These are phyloP conservation scores for Sebastes ruberrimus DNA, from an alignment of 2,797 vertebrate species.

Conservation along the genomic window DNA sequence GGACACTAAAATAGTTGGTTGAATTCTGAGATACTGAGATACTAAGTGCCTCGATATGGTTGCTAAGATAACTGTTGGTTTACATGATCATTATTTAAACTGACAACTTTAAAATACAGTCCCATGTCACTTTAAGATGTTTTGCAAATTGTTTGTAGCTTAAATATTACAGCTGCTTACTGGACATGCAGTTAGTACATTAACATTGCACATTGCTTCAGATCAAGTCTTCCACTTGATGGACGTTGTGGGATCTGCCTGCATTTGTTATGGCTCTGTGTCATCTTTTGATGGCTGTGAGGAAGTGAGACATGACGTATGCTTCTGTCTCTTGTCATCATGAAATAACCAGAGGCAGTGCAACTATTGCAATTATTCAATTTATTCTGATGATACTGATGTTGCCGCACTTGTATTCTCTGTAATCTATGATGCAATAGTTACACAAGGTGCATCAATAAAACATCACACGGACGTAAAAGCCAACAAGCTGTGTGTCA, in stretches of 20 bases:
- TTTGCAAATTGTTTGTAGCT: not conserved
- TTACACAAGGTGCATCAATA: conserved; percentile 74
- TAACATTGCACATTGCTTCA: conserved; percentile 36
- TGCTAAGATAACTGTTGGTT: not conserved
- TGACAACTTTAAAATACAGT: not conserved
- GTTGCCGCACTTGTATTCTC: conserved; percentile 58
- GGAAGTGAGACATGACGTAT: conserved; percentile 45
- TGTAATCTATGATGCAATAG: conserved; percentile 78
- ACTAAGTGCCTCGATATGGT: not conserved
- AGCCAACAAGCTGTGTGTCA: conserved; percentile 60
- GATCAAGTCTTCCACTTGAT: conserved; percentile 44
- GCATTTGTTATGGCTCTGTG: conserved; percentile 52
- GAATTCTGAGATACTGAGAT: not conserved
- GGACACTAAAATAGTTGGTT: not conserved
- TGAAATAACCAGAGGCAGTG: conserved; percentile 61
- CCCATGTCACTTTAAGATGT: not conserved
- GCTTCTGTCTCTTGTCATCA: conserved; percentile 53
- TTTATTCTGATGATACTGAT: conserved; percentile 73
- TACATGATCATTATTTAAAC: not conserved
- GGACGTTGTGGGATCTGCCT: conserved; percentile 30
- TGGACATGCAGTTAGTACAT: conserved; percentile 15
- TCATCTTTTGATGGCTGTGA: conserved; percentile 50
- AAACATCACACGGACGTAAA: conserved; percentile 63
- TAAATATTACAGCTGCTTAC: not conserved
- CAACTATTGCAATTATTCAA: conserved; percentile 76